Evolutionary conservation across 2,797 vertebrate species (phyloP).

Genomic region (Chloroceryle inda): DNA sequence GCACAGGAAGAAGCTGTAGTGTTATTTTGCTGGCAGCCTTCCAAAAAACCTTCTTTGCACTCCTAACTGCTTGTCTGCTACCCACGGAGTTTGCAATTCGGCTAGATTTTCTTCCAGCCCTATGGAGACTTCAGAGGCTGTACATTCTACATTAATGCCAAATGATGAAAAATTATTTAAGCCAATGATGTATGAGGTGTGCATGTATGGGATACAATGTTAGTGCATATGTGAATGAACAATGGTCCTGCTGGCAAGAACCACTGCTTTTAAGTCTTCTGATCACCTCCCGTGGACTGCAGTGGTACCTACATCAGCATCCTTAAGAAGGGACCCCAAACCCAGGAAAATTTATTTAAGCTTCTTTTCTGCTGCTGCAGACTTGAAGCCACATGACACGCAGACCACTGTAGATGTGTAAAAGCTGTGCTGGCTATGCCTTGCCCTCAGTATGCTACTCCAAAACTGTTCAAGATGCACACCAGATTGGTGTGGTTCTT

Average conservation of each 20-base stretch:
- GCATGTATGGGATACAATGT: neutral
- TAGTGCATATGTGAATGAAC: neutral
- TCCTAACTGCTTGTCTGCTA: conserved; percentile 24
- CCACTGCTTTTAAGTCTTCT: neutral
- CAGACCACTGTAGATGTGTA: neutral
- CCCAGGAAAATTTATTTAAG: neutral
- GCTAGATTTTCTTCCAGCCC: neutral
- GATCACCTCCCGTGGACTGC: rapidly evolving
- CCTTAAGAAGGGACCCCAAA: neutral
- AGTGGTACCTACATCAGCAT: neutral
- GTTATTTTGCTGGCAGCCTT: conserved; percentile 36
- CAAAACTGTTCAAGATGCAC: neutral
- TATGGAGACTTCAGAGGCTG: neutral
- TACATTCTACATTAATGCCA: neutral
- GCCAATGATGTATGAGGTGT: neutral
- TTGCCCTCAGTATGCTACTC: neutral
- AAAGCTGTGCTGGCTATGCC: neutral
- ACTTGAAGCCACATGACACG: neutral
- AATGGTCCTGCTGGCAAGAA: neutral
- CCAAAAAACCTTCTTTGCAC: conserved; percentile 48
- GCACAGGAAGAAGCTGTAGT: conserved; percentile 36
- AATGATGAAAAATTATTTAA: neutral
- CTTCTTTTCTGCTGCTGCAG: neutral
- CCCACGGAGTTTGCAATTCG: neutral
- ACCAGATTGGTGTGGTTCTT: neutral